Conservation (phyloP, 2,888 invertebrate species). For the Sympetrum striolatum region DNA sequence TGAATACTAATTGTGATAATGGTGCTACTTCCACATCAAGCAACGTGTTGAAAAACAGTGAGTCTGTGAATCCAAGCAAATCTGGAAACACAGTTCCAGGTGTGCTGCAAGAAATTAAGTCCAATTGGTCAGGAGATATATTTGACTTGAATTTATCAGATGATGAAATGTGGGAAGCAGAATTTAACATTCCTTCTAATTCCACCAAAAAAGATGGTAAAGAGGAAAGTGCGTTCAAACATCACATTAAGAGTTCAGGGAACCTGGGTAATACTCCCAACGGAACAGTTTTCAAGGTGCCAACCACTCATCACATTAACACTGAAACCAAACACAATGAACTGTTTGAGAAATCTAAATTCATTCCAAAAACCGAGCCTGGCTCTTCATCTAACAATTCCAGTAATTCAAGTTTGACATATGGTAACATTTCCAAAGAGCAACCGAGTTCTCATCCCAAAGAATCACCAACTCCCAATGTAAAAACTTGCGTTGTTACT, state of each 20-base stretch:
- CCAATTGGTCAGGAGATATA: conserved; percentile 11
- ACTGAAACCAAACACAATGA: background rate
- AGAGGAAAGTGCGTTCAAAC: background rate
- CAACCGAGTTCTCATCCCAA: too few species aligned
- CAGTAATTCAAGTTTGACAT: too few species aligned
- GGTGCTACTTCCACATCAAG: background rate
- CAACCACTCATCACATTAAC: background rate
- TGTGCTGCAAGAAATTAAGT: background rate
- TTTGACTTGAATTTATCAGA: background rate
- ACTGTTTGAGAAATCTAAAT: too few species aligned
- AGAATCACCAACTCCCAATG: too few species aligned
- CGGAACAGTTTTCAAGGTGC: background rate
- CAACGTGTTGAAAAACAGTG: background rate
- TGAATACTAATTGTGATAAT: background rate
- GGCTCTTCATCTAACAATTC: too few species aligned
- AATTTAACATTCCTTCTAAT: background rate
- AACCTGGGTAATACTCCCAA: background rate
- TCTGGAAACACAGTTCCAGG: background rate
- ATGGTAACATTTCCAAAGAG: too few species aligned
- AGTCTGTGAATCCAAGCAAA: background rate
- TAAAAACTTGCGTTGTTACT: background rate
- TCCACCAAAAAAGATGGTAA: background rate
- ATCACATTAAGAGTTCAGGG: background rate
- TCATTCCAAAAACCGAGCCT: too few species aligned
- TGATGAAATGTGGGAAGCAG: background rate